Base-by-base conservation (phyloP, 2,888 invertebrate species). In the Thyatira batis region DNA sequence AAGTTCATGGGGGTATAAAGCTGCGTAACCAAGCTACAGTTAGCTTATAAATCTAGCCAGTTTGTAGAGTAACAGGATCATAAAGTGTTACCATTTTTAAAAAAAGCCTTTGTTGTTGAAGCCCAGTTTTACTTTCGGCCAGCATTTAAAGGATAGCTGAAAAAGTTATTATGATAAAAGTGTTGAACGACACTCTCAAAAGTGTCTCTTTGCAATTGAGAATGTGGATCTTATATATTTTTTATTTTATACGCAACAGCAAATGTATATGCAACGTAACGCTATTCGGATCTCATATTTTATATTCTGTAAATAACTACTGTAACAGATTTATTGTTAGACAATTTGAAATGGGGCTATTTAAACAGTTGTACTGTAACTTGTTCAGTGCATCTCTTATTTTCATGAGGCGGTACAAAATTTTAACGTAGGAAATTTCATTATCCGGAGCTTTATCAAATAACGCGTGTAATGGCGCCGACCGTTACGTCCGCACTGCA, bases 391-490 rank as follows among this genome's bases (percentile, higher is more conserved):
- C 45, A 13, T 45, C 23, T 45, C 23, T 13, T 45, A 45, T 45
- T 23, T 27, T 48, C 48, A 48, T 25, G 25, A 13, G 25, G 17
- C 17, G 17, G 17, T 46, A 25, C 13, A 58, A 65, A 67, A 65
- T 71, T 68, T 73, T 68, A 57, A 63, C 61, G 64, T 55, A 43
- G 65, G 68, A 78, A 85, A 85, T 85, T 86, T 83, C 81, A 87
- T 87, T 85, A 87, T 84, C 80, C 78, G 63, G 57, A 64, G 82
- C 84, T 85, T 85, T 84, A 83, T 82, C 81, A 85, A 87, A 85
- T 87, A 82, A 82, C 75, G 73, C 78, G 76, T 76, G 83, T 82
- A 84, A 85, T 85, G 71, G 73, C 63, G 44, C 51, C 57, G 50
- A 57, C 60, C 59, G 39, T 52, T 55, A 56, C 56, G 28, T 53